Evolutionary conservation across 2,113 vertebrate species (phyloP).

Genomic region (Tenrec ecaudatus): DNA sequence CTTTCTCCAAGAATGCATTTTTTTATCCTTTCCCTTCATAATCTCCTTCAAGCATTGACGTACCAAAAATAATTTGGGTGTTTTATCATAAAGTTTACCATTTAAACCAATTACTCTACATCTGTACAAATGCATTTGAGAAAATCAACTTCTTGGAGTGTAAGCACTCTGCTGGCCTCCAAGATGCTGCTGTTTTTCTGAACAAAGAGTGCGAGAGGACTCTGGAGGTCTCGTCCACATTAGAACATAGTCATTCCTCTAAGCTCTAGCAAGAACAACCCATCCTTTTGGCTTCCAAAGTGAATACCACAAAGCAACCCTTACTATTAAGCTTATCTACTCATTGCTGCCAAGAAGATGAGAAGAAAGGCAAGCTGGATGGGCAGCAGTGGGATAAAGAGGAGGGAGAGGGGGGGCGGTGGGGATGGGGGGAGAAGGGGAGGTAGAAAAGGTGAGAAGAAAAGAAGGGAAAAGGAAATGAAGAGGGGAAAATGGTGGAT

Average conservation of each 20-base stretch:
- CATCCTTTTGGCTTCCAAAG: slow-evolving; percentile 43
- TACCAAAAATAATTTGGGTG: slow-evolving; percentile 39
- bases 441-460: not conserved
- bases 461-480: not conserved
- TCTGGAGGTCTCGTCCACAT: not conserved
- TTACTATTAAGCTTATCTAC: not conserved
- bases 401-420: not conserved
- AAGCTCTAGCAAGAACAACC: not conserved
- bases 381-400: not conserved
- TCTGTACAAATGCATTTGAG: not conserved
- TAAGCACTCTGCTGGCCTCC: not conserved
- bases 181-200: not conserved
- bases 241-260: not conserved
- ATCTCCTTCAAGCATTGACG: not conserved
- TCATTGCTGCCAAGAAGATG: not conserved
- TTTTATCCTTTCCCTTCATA: not conserved
- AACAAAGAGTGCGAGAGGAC: not conserved
- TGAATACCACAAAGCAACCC: not conserved
- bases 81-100: not conserved
- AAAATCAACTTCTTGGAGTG: not conserved
- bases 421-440: not conserved
- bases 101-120: not conserved
- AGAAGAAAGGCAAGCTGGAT: not conserved
- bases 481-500: not conserved
- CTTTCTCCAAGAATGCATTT: slow-evolving; percentile 4